A percentile compares a stretch with the other conserved stretches of the same genome.
phyloP scores from a whole-genome alignment of 2,113 vertebrate species.

The Otus sunia region DNA sequence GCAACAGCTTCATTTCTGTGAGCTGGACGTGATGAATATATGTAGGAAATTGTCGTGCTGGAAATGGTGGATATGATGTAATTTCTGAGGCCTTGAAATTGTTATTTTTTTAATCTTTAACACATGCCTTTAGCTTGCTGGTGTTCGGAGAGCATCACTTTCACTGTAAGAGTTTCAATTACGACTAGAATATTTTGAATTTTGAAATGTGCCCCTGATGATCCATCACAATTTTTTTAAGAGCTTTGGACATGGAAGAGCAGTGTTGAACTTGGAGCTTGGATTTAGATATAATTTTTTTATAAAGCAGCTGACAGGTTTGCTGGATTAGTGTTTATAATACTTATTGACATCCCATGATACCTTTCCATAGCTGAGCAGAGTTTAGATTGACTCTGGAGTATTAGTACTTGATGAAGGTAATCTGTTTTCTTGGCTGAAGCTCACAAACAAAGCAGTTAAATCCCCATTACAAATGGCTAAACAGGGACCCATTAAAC shows the following conservation, averaged over 20 bases:
- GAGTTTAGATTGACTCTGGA: conserved; percentile 74
- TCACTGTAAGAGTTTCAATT: conserved; percentile 36
- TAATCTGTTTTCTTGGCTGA: conserved; percentile 85
- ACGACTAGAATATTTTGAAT: neutral
- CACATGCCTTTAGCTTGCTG: neutral
- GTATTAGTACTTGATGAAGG: conserved; percentile 82
- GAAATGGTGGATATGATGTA: neutral
- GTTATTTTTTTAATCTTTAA: conserved; percentile 14
- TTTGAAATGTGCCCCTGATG: conserved; percentile 49
- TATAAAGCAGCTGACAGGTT: conserved; percentile 75
- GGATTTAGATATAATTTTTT: conserved; percentile 73
- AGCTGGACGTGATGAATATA: rapidly evolving
- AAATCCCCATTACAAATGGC: conserved; percentile 80
- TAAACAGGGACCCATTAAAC: conserved; percentile 80
- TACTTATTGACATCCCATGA: conserved; percentile 72
- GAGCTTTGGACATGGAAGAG: conserved; percentile 64
- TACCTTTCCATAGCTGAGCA: conserved; percentile 72
- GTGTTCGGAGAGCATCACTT: neutral
- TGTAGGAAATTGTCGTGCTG: neutral
- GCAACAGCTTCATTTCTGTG: neutral
- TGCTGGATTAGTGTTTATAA: conserved; percentile 76
- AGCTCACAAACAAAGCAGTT: conserved; percentile 82
- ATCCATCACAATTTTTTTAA: conserved; percentile 62
- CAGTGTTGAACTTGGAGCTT: conserved; percentile 73
- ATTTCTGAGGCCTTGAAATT: neutral